Evolutionary conservation across 1,140 invertebrate species (phyloP).

Genomic region (Aradophagus sp.): DNA sequence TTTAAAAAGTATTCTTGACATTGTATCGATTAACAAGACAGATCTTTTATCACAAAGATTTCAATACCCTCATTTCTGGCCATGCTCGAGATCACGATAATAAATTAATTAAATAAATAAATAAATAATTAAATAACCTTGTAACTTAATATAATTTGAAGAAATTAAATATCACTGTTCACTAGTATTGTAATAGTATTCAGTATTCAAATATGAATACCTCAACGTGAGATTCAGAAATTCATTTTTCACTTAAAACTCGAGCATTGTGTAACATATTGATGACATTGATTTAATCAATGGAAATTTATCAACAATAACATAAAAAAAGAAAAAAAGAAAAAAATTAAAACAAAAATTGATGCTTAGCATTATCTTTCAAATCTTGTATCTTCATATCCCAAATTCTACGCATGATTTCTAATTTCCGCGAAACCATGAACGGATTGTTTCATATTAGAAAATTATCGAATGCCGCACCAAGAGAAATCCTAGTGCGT

Average conservation of each 20-base stretch:
- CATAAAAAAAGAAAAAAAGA: too few species aligned
- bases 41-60: slow-evolving; percentile 21
- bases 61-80: slow-evolving; percentile 13
- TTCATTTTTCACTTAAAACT: too few species aligned
- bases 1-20: slow-evolving; percentile 13
- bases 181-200: slow-evolving; percentile 15
- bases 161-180: slow-evolving; percentile 21
- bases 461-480: slow-evolving; percentile 66
- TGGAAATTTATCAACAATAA: too few species aligned
- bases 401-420: slow-evolving; percentile 14
- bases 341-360: neutral
- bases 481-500: slow-evolving; percentile 67
- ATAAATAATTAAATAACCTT: slow-evolving; percentile 13
- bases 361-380: neutral
- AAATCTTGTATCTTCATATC: too few species aligned
- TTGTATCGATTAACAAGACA: slow-evolving; percentile 19
- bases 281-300: slow-evolving; percentile 14
- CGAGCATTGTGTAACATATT: too few species aligned
- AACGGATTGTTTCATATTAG: slow-evolving; percentile 3
- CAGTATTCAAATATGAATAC: slow-evolving; percentile 4
- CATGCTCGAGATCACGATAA: slow-evolving; percentile 22
- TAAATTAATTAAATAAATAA: slow-evolving; percentile 34
- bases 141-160: too few species aligned
- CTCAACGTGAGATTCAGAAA: too few species aligned
- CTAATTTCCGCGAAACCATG: too few species aligned